phyloP scores from a whole-genome alignment of 2,888 invertebrate species.

The Scotopteryx bipunctaria region DNA sequence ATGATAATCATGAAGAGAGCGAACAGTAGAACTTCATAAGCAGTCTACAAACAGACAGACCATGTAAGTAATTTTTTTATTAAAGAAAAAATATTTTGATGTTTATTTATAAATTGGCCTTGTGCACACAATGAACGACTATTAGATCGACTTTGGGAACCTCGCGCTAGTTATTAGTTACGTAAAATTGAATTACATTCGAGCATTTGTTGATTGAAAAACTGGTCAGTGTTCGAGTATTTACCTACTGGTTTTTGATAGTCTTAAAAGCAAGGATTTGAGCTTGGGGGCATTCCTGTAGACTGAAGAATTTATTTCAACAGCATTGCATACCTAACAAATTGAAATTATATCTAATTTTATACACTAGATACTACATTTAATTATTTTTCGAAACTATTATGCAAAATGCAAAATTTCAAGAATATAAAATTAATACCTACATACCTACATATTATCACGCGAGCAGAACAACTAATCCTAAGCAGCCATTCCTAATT shows the following conservation, averaged over 20 bases:
- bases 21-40: no score
- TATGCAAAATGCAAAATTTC: no score
- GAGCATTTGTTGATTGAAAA: slow-evolving; percentile 56
- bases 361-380: no score
- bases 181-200: slow-evolving; percentile 62
- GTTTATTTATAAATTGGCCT: slow-evolving; percentile 56
- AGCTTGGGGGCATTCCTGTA: not conserved
- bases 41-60: slow-evolving; percentile 1
- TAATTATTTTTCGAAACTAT: no score
- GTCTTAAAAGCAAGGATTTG: not conserved
- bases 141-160: slow-evolving; percentile 56
- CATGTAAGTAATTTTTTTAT: not conserved
- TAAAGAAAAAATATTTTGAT: slow-evolving; percentile 30
- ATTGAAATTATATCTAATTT: no score
- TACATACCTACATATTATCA: no score
- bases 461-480: no score
- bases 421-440: no score
- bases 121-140: slow-evolving; percentile 59
- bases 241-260: slow-evolving; percentile 12
- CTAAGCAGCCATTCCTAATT: no score
- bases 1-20: no score
- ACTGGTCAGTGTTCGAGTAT: slow-evolving; percentile 59
- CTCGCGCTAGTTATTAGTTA: slow-evolving; percentile 70
- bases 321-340: no score
- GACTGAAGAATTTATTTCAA: not conserved